Evolutionary conservation across 2,797 vertebrate species (phyloP), one percentile per base, ranked within the genome.

Genomic region (Megaceryle alcyon): DNA sequence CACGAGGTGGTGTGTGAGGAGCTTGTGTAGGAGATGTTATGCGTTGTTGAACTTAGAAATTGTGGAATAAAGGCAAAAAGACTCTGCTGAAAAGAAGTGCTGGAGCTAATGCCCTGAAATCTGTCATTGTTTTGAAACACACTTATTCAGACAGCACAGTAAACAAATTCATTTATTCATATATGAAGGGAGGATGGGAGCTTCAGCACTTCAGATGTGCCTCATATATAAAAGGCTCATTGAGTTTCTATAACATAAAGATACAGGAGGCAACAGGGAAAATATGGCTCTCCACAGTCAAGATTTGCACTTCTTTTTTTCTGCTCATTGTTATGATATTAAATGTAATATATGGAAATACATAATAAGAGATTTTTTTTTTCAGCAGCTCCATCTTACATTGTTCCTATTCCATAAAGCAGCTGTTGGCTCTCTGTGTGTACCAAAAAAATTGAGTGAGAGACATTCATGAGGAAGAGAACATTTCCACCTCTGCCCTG

Each of bases 1-100:
- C 93, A 96, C 59, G 9, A 94, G 94, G 85, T 91, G 92, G 87
- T 43, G 87, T 86, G 69, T 94, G 53, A 93, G 69, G 79, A 96
- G 70, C 72, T 96, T 73, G 29, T n/a, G 85, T 75, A 28, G 59
- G 59, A 41, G 78, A 65, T 26, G 25, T 7, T 28, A 11, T 1
- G 29, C 31, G 26, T 9, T 63, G 41, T 2, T 77, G 26, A 33
- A 73, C 2, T 10, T 43, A 19, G n/a, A 35, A 82, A 79, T 53
- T 3, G 26, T 20, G 29, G 23, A 35, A 81, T 35, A 22, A 43
- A 54, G 48, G 20, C 13, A 46, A n/a, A 83, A 66, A 29, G 28
- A 22, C 18, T 91, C 39, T 60, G 72, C 14, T 54, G 37, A 68
- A 78, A 69, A 46, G 21, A 46, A 61, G n/a, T 18, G 15, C 26